Evolutionary conservation across 2,797 vertebrate genomes (phyloP), one percentile per base, ranked within the genome.

Genomic region (Sebastes nivosus): DNA sequence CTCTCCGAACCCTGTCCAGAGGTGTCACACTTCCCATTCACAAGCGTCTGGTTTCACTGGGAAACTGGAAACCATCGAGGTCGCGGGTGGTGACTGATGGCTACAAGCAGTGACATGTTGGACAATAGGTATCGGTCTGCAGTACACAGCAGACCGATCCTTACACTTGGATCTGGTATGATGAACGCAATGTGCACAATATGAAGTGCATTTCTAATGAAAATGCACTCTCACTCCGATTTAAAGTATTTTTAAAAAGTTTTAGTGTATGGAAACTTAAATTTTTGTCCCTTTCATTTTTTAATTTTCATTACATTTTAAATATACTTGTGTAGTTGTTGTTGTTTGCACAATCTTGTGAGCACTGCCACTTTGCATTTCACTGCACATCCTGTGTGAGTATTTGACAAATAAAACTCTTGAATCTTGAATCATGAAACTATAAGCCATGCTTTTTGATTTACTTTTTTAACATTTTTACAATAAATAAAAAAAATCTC

Each of bases 41-140:
- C 10, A 34, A 50, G 64, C 16, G 2, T 88, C 67, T 63, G 60
- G 64, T 89, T 88, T 78, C 86, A 72, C 59, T 13, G 67, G 67
- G 77, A 75, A 84, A 88, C 87, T 42, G 73, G 76, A 75, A 68
- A 83, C 84, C 59, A 52, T 0, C 9, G 16, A 66, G 59, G 42
- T 14, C 20, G 11, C 4, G n/a, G 29, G 12, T 60, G 67, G 9
- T 54, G 72, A 72, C 59, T 55, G 79, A 78, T 59, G 11, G 57
- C 57, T 83, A 82, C 85, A 67, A 79, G 55, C 77, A 73, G 27
- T 59, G 65, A 84, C 87, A 79, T 52, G 81, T 65, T 72, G 67
- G 34, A 80, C 83, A 75, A 69, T 14, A 27, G 59, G 58, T n/a
- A 18, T 87, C 73, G 32, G 67, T 80, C 67, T 16, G 8, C 52